A percentile compares a stretch with the other conserved stretches of the same genome.
These are phyloP conservation scores for Trichogramma evanescens DNA, from an alignment of 2,888 invertebrate genomes.

Conservation along the genomic window DNA sequence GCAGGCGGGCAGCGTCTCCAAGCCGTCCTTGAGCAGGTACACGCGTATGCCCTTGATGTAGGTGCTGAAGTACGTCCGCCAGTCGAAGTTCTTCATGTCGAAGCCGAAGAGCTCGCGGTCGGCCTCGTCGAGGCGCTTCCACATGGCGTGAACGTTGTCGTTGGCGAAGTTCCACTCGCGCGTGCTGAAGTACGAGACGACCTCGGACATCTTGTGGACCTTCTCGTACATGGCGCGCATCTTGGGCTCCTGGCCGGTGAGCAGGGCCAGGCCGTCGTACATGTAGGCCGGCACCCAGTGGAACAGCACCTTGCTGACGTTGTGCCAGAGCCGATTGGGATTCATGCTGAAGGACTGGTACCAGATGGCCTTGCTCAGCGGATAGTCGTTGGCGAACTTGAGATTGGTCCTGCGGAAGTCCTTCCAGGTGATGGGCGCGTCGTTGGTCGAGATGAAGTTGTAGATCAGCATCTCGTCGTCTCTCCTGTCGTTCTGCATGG, in stretches of 20 bases:
- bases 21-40: conserved; percentile 72
- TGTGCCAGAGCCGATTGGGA: conserved; percentile 51
- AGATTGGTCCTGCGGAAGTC: conserved; percentile 55
- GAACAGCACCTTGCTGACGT: conserved; percentile 56
- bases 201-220: conserved; percentile 69
- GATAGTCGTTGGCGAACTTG: conserved; percentile 50
- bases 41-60: conserved; percentile 68
- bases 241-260: conserved; percentile 67
- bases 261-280: conserved; percentile 56
- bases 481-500: conserved; percentile 38
- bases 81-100: conserved; percentile 63
- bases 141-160: conserved; percentile 56
- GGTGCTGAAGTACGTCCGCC: conserved; percentile 63
- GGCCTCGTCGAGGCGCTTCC: conserved; percentile 50
- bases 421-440: conserved; percentile 76
- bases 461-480: conserved; percentile 58
- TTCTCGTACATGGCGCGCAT: conserved; percentile 72
- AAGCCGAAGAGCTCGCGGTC: conserved; percentile 63
- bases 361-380: conserved; percentile 55
- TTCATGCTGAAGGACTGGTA: conserved; percentile 56
- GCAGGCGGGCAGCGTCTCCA: conserved; percentile 51
- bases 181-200: conserved; percentile 68
- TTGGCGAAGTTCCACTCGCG: conserved; percentile 68
- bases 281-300: conserved; percentile 67
- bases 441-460: conserved; percentile 77